Conservation (phyloP, 2,888 invertebrate species). For the Chloroclystis v-ata region DNA sequence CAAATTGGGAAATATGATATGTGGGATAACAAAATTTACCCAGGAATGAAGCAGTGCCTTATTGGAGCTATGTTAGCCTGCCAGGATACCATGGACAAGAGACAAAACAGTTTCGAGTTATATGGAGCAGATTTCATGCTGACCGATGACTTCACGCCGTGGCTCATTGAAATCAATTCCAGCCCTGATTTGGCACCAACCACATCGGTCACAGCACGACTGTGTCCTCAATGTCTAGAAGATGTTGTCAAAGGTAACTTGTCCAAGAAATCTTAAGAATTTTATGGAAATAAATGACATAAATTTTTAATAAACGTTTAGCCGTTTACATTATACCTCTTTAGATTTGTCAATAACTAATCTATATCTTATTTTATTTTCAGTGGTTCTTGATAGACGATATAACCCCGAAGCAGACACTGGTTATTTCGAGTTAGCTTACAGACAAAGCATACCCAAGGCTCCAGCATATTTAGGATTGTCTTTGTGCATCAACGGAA, state of each 20-base stretch:
- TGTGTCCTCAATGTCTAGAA: slow-evolving; percentile 92
- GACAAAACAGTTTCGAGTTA: slow-evolving; percentile 91
- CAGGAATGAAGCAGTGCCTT: slow-evolving; percentile 88
- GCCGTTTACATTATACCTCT: too few relatives aligned
- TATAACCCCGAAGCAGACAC: slow-evolving; percentile 85
- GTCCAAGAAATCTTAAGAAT: too few relatives aligned
- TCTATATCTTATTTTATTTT: slow-evolving; percentile 25
- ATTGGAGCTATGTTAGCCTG: slow-evolving; percentile 90
- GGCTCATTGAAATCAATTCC: slow-evolving; percentile 96
- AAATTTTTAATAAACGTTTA: too few relatives aligned
- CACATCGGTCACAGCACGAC: slow-evolving; percentile 90
- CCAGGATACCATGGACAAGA: slow-evolving; percentile 89
- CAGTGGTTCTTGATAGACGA: slow-evolving; percentile 88
- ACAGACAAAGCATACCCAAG: slow-evolving; percentile 86
- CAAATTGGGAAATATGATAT: slow-evolving; percentile 85
- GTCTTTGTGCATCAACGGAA: slow-evolving; percentile 83
- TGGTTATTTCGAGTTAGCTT: slow-evolving; percentile 88
- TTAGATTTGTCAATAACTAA: neutral
- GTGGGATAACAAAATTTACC: slow-evolving; percentile 92
- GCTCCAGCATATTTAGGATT: slow-evolving; percentile 89
- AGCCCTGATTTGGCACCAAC: slow-evolving; percentile 95
- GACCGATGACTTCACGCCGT: slow-evolving; percentile 90
- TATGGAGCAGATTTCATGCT: slow-evolving; percentile 98
- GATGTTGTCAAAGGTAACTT: slow-evolving; percentile 96
- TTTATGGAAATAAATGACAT: too few relatives aligned